A percentile compares a stretch with the other conserved stretches of the same genome.
phyloP scores from a whole-genome alignment of 1,140 invertebrate species.

The Phenacoccus solenopsis region DNA sequence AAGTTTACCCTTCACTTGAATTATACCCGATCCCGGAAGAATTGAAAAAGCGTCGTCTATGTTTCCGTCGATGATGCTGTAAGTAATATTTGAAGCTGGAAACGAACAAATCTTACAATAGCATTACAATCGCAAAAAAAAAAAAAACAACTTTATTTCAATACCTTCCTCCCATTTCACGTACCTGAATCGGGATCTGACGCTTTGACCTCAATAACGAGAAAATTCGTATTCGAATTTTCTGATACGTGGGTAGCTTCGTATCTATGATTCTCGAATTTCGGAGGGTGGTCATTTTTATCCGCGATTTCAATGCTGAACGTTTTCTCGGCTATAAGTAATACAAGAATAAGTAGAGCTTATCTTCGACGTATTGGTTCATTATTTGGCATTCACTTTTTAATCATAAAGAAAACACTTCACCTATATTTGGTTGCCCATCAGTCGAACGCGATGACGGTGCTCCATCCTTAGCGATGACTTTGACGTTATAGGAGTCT shows the following conservation, averaged over 20 bases:
- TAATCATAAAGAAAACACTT: too few species aligned
- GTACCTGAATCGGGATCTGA: slow-evolving; percentile 53
- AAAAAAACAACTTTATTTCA: slow-evolving; percentile 18
- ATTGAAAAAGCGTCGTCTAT: slow-evolving; percentile 63
- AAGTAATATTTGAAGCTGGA: slow-evolving; percentile 57
- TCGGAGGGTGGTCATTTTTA: slow-evolving; percentile 77
- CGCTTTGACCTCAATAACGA: slow-evolving; percentile 70
- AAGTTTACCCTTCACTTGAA: slow-evolving; percentile 56
- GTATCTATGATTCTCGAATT: slow-evolving; percentile 60
- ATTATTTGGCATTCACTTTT: too few species aligned
- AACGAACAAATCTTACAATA: slow-evolving; percentile 25
- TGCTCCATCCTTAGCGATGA: slow-evolving; percentile 71
- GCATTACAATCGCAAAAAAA: too few species aligned
- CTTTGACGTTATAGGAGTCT: slow-evolving; percentile 67
- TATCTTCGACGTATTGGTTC: too few species aligned
- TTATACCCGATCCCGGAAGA: slow-evolving; percentile 62
- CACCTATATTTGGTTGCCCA: slow-evolving; percentile 50
- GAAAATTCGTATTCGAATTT: slow-evolving; percentile 61
- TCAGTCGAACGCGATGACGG: slow-evolving; percentile 57
- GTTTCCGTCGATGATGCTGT: slow-evolving; percentile 66
- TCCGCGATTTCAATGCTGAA: slow-evolving; percentile 81
- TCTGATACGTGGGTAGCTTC: slow-evolving; percentile 63
- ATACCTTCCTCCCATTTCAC: too few species aligned
- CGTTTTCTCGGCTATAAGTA: slow-evolving; percentile 44
- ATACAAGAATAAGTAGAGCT: too few species aligned